Percentiles rank a stretch among this genome's conserved stretches.
phyloP scores from a whole-genome alignment of 1,140 invertebrate genomes.

The Chelonus insularis region DNA sequence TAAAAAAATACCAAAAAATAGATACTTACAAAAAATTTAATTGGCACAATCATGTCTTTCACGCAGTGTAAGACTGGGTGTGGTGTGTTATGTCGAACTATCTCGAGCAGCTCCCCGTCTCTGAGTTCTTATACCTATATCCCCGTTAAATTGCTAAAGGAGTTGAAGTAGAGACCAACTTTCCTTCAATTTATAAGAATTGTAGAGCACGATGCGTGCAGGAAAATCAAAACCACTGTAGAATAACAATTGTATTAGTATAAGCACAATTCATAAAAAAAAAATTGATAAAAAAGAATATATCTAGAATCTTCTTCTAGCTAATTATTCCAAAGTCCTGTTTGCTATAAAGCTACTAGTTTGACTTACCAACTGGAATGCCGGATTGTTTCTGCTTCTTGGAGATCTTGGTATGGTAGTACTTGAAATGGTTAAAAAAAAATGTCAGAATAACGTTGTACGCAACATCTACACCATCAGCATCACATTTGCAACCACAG shows the following conservation, averaged over 20 bases:
- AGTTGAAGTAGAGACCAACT: conserved; percentile 27
- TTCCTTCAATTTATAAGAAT: conserved; percentile 34
- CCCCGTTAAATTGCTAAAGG: conserved; percentile 38
- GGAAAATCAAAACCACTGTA: conserved; percentile 1
- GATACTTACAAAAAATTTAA: conserved; percentile 35
- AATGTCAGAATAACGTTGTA: background rate
- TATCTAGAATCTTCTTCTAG: no score
- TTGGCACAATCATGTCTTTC: conserved; percentile 34
- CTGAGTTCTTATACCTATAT: conserved; percentile 45
- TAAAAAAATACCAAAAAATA: no score
- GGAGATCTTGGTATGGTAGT: no score
- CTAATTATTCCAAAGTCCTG: no score
- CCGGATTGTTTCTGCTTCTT: no score
- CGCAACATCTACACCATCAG: background rate
- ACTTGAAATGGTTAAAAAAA: no score
- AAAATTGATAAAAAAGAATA: background rate
- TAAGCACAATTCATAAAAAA: background rate
- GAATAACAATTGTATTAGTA: conserved; percentile 24
- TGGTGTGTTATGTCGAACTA: conserved; percentile 41
- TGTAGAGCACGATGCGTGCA: conserved; percentile 18
- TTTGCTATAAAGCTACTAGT: no score
- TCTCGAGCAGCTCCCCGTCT: conserved; percentile 37
- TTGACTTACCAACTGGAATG: no score
- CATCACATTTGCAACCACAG: conserved; percentile 5
- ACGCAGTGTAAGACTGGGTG: conserved; percentile 35